phyloP scores from a whole-genome alignment of 1,140 invertebrate species.

The Trichonephila inaurata region DNA sequence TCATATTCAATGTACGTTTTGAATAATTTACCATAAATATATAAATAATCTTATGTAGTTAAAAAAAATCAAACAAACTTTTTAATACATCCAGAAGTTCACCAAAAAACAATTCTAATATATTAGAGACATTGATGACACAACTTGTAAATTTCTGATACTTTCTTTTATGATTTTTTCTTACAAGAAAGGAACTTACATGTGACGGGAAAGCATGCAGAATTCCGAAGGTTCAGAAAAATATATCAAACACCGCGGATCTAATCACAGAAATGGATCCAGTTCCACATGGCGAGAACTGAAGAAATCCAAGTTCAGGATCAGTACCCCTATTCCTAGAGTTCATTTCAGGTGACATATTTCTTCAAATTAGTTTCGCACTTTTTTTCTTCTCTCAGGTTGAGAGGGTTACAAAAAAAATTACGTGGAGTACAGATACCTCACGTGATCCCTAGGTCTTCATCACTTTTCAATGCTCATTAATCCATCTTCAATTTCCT shows the following conservation, averaged over 20 bases:
- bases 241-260: not conserved
- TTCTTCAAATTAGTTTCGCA: slow-evolving; percentile 15
- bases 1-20: too few relatives aligned
- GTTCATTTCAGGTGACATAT: slow-evolving; percentile 6
- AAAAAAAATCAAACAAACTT: too few relatives aligned
- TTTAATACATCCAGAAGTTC: too few relatives aligned
- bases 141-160: too few relatives aligned
- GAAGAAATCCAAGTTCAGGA: not conserved
- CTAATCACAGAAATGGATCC: slow-evolving; percentile 1
- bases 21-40: too few relatives aligned
- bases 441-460: slow-evolving; percentile 4
- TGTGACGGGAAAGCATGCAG: not conserved
- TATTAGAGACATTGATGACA: too few relatives aligned
- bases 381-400: not conserved
- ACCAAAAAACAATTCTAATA: too few relatives aligned
- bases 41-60: too few relatives aligned
- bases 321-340: not conserved
- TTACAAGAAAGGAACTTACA: too few relatives aligned
- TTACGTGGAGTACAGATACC: not conserved
- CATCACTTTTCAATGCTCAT: slow-evolving; percentile 41
- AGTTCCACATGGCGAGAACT: not conserved
- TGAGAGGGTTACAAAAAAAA: slow-evolving; percentile 1
- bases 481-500: slow-evolving; percentile 38
- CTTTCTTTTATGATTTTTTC: too few relatives aligned
- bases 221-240: not conserved